Evolutionary conservation across 2,113 vertebrate species (phyloP).

Genomic region (Hucho hucho): DNA sequence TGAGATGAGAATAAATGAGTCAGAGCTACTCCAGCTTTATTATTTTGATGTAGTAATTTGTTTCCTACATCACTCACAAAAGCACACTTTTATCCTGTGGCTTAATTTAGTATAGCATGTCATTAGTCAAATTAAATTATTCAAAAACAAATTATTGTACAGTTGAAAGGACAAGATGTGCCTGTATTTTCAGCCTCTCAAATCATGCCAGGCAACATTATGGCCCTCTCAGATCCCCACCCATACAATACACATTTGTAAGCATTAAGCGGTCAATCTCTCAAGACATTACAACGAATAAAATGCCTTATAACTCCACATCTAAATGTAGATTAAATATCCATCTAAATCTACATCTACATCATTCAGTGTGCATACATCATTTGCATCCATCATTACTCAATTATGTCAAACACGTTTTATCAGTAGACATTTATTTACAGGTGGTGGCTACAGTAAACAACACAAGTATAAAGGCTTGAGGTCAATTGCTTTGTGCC

Average conservation of each 20-base stretch:
- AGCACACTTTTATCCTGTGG: not conserved
- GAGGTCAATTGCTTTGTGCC: not conserved
- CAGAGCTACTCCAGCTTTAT: not conserved
- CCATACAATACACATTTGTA: not conserved
- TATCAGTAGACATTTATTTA: too few relatives aligned
- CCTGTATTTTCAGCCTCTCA: not conserved
- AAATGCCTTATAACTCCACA: too few relatives aligned
- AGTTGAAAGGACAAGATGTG: not conserved
- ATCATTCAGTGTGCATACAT: too few relatives aligned
- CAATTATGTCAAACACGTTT: too few relatives aligned
- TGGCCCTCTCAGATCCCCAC: not conserved
- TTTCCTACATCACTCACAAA: not conserved
- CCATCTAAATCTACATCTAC: too few relatives aligned
- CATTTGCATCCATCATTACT: too few relatives aligned
- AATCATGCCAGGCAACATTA: not conserved
- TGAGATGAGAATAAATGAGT: not conserved
- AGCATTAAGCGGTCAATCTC: too few relatives aligned
- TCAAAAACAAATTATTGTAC: not conserved
- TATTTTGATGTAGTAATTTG: not conserved
- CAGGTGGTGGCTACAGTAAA: not conserved
- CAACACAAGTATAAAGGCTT: not conserved
- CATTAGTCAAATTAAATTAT: not conserved
- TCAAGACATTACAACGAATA: too few relatives aligned
- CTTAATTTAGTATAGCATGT: not conserved
- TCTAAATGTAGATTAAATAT: too few relatives aligned